Conservation (phyloP, 2,113 vertebrate genomes). For the Aramus guarauna region DNA sequence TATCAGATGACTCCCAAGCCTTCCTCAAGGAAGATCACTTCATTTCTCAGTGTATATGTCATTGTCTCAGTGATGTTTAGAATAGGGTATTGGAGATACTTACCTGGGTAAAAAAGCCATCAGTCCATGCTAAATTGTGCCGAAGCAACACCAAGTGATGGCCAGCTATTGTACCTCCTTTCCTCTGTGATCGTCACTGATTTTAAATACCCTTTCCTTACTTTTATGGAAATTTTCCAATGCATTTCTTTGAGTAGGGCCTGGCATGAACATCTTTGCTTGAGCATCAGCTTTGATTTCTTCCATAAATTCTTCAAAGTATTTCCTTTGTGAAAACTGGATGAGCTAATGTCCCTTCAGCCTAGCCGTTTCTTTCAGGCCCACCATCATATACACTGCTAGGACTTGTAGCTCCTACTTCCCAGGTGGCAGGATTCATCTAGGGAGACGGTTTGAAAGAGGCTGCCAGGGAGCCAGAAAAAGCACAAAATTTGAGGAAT, state of each 20-base stretch:
- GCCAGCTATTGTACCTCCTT: neutral
- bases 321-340: neutral
- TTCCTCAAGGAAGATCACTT: neutral
- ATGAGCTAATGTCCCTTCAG: neutral
- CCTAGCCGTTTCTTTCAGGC: neutral
- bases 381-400: neutral
- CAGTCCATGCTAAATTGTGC: neutral
- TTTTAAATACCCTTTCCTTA: neutral
- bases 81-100: neutral
- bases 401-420: neutral
- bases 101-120: neutral
- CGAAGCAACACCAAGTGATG: neutral
- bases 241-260: neutral
- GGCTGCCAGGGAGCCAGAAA: neutral
- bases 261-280: neutral
- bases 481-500: neutral
- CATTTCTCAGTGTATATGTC: neutral
- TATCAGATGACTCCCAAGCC: neutral
- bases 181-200: neutral
- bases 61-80: neutral
- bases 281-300: neutral
- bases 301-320: neutral
- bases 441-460: neutral
- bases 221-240: neutral
- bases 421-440: neutral